Percentiles rank a stretch among this genome's conserved stretches.
Conservation (phyloP, 2,888 invertebrate species). For the Perdita meconis region DNA sequence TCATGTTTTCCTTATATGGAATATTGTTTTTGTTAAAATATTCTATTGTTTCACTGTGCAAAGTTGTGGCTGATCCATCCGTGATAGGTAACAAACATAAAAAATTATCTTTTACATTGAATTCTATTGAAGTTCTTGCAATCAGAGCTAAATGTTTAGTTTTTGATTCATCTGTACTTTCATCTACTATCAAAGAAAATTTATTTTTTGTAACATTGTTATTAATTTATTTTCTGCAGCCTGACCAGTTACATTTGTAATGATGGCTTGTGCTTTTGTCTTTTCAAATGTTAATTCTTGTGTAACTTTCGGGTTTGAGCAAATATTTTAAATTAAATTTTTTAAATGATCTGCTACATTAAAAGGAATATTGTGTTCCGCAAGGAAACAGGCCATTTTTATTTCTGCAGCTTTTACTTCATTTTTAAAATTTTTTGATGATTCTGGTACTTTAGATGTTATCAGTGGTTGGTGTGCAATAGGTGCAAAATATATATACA, state of each 20-base stretch:
- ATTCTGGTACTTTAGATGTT: not conserved
- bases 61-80: not conserved
- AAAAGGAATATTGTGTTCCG: not conserved
- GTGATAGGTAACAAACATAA: not conserved
- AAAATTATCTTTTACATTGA: not conserved
- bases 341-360: not conserved
- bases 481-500: not conserved
- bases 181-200: not conserved
- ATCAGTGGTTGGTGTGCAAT: not conserved
- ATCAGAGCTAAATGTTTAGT: not conserved
- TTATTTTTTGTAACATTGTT: not conserved
- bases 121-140: not conserved
- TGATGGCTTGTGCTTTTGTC: not conserved
- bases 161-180: constrained; percentile 1
- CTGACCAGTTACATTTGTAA: not conserved
- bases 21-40: not conserved
- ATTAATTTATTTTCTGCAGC: not conserved
- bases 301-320: not conserved
- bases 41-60: not conserved
- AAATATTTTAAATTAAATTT: not conserved
- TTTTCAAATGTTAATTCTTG: not conserved
- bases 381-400: constrained; percentile 3
- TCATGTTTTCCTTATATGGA: not conserved
- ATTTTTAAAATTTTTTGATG: not conserved
- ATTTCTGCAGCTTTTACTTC: not conserved